Conservation (phyloP, 2,888 invertebrate genomes). For the Autographa pulchrina region DNA sequence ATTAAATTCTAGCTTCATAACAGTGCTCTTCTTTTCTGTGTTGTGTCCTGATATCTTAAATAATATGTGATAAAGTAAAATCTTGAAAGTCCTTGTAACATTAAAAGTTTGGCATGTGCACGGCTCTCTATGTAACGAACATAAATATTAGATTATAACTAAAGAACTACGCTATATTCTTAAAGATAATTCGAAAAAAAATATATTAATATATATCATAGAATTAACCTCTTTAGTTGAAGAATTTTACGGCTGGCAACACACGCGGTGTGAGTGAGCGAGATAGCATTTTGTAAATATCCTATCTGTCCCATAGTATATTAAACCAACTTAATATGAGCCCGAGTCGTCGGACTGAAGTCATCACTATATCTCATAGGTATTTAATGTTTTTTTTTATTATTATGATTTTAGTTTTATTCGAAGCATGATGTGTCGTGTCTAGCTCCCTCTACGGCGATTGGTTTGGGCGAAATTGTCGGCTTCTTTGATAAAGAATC, state of each 20-base stretch:
- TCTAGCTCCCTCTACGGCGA: slow-evolving; percentile 73
- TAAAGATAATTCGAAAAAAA: slow-evolving; percentile 52
- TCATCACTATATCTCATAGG: slow-evolving; percentile 89
- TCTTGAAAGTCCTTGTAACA: slow-evolving; percentile 36
- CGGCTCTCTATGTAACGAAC: slow-evolving; percentile 57
- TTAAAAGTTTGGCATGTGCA: slow-evolving; percentile 37
- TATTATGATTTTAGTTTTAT: slow-evolving; percentile 79
- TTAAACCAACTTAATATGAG: slow-evolving; percentile 81
- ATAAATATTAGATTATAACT: slow-evolving; percentile 70
- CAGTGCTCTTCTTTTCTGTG: too few species aligned
- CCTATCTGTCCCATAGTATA: slow-evolving; percentile 85
- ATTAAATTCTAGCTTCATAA: too few species aligned
- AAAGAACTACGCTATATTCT: slow-evolving; percentile 56
- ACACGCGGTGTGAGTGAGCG: slow-evolving; percentile 79
- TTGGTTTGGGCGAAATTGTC: slow-evolving; percentile 58
- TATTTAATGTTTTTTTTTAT: slow-evolving; percentile 87
- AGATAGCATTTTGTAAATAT: slow-evolving; percentile 88
- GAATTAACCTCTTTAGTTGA: slow-evolving; percentile 37
- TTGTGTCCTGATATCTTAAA: too few species aligned
- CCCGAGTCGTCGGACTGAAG: slow-evolving; percentile 78
- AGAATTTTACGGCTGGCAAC: slow-evolving; percentile 68
- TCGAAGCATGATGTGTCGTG: slow-evolving; percentile 82
- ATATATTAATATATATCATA: slow-evolving; percentile 40
- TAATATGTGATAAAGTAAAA: too few species aligned
- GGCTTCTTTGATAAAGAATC: slow-evolving; percentile 11